Evolutionary conservation across 2,113 vertebrate genomes (phyloP).

Genomic region (Crotalus horridus): DNA sequence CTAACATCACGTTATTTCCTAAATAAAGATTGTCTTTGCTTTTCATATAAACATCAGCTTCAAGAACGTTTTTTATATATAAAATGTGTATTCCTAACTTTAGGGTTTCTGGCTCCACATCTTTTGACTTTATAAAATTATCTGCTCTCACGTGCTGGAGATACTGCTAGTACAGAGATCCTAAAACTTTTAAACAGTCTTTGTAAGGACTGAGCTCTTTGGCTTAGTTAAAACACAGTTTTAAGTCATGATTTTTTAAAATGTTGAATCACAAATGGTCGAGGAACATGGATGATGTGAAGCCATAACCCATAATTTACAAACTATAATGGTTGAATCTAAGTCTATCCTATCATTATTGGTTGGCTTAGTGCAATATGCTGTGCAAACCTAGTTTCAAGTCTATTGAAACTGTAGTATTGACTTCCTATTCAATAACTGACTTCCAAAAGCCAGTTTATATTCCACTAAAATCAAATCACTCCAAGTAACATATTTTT

Average conservation of each 20-base stretch:
- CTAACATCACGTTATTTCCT: neutral
- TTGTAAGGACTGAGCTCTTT: neutral
- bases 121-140: neutral
- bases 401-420: neutral
- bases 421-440: neutral
- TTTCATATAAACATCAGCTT: neutral
- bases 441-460: neutral
- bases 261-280: neutral
- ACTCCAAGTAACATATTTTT: neutral
- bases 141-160: neutral
- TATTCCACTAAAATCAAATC: neutral
- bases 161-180: neutral
- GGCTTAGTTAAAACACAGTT: neutral
- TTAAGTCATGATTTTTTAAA: neutral
- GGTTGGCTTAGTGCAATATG: neutral
- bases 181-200: neutral
- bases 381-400: neutral
- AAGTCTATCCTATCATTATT: neutral
- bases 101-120: neutral
- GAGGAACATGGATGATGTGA: neutral
- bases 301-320: neutral
- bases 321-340: neutral
- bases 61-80: neutral
- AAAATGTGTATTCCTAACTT: neutral
- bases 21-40: neutral